Percentiles rank a stretch among this genome's conserved stretches.
These are phyloP conservation scores for Lithodes maja DNA, from an alignment of 2,888 invertebrate species.

Conservation along the genomic window DNA sequence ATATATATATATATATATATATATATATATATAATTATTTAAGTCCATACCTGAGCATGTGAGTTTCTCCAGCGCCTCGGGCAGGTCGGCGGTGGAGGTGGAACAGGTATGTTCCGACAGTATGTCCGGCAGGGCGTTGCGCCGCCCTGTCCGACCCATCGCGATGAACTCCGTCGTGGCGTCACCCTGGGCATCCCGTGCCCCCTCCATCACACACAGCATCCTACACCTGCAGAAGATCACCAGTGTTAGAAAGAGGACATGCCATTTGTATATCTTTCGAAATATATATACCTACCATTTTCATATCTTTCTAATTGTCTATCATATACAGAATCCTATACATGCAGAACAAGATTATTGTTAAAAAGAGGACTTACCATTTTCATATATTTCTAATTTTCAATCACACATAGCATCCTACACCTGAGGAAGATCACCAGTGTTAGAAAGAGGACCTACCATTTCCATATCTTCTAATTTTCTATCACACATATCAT, in stretches of 20 bases:
- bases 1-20: too few relatives aligned
- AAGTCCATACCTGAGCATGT: slow-evolving; percentile 75
- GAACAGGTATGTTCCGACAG: slow-evolving; percentile 82
- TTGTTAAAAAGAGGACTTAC: too few relatives aligned
- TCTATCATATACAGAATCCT: not conserved
- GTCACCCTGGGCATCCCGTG: slow-evolving; percentile 53
- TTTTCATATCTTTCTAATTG: not conserved
- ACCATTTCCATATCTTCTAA: not conserved
- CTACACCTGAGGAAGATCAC: too few relatives aligned
- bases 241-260: not conserved
- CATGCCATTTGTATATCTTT: not conserved
- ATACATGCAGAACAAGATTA: not conserved
- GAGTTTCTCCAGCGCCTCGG: slow-evolving; percentile 83
- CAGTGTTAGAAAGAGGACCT: not conserved
- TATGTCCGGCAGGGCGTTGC: slow-evolving; percentile 92
- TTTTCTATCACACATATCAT: not conserved
- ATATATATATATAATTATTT: too few relatives aligned
- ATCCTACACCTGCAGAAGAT: slow-evolving; percentile 49
- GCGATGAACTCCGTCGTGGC: slow-evolving; percentile 82
- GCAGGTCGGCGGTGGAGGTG: slow-evolving; percentile 85
- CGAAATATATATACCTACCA: not conserved
- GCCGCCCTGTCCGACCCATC: slow-evolving; percentile 88
- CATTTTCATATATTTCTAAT: too few relatives aligned
- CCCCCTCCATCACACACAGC: slow-evolving; percentile 69
- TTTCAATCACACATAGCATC: too few relatives aligned